Evolutionary conservation across 2,113 vertebrate species (phyloP).

Genomic region (Cochlearius cochlearius): DNA sequence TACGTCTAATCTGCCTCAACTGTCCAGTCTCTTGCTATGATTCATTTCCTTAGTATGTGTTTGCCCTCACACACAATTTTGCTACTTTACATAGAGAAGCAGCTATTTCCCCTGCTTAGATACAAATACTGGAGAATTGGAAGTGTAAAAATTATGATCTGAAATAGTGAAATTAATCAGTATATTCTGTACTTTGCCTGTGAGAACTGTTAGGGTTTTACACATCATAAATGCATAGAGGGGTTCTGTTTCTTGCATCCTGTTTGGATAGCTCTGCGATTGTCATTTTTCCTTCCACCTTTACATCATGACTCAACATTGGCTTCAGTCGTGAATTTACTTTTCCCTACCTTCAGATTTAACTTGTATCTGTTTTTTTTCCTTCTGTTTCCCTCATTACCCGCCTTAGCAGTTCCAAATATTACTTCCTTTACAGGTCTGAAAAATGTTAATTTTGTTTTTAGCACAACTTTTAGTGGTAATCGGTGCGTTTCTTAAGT

Average conservation of each 20-base stretch:
- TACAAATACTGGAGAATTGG: constrained; percentile 17
- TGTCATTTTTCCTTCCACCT: neutral
- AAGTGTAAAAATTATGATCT: neutral
- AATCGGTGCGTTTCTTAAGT: neutral
- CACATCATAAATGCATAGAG: neutral
- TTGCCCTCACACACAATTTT: constrained; percentile 63
- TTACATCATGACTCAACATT: neutral
- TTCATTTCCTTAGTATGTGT: constrained; percentile 60
- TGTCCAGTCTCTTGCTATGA: constrained; percentile 70
- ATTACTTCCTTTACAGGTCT: neutral
- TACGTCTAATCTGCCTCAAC: constrained; percentile 68
- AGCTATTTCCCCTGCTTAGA: constrained; percentile 19
- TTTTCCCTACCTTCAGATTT: neutral
- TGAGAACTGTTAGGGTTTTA: neutral
- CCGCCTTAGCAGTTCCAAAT: neutral
- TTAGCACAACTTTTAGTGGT: neutral
- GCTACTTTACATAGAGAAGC: constrained; percentile 42
- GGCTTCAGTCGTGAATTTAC: neutral
- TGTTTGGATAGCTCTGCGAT: neutral
- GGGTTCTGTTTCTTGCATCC: neutral
- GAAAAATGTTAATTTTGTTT: neutral
- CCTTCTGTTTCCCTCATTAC: neutral
- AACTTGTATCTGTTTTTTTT: neutral
- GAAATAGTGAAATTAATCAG: constrained; percentile 28
- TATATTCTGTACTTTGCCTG: neutral